Base-by-base conservation (phyloP, 2,113 vertebrate genomes). In the Plotosus lineatus region DNA sequence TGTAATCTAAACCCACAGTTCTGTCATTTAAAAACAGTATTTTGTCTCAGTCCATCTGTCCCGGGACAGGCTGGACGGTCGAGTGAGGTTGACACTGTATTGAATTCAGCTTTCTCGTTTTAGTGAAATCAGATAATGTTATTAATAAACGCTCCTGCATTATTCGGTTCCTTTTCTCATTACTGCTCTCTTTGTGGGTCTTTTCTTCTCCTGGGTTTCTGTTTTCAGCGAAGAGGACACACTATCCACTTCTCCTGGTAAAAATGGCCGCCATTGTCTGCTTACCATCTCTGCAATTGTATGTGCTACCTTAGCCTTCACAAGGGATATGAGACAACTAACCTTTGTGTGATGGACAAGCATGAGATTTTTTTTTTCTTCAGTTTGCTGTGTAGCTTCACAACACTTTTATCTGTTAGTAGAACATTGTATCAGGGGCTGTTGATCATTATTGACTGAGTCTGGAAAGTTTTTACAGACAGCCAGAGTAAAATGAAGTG, bases 71-170 rank as follows among this genome's bases (percentile, higher is more conserved):
- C 72, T 28, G 77, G 82, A 84, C 81, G 80, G 90, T 89, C 88
- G 86, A 86, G 85, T 87, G 82, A 88, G 87, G 75, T 55, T 36
- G 82, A 92, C 91, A 94, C 92, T 85, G 84, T 91, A 94, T 94
- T 92, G 86, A 77, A 94, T 94, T 93, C 90, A 71, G 86, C 69
- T 88, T 87, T 83, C 89, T 85, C 23, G 63, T 90, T 90, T 91
- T 94, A 92, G 94, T 93, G 90, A 93, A 92, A 94, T 95, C 91
- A 93, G 93, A 95, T 96, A 33, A 85, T 75, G 71, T 68, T 77
- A 74, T 66, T 94, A 94, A 91, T 94, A 95, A 95, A 93, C 92
- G 83, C 84, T 89, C 82, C 85, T 84, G 76, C 85, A 88, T 88
- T 87, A 85, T 87, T 84, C n/a, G 84, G 83, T 86, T 85, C 80